Base-by-base conservation (phyloP, 2,888 invertebrate species). In the Apodemia hepburni region DNA sequence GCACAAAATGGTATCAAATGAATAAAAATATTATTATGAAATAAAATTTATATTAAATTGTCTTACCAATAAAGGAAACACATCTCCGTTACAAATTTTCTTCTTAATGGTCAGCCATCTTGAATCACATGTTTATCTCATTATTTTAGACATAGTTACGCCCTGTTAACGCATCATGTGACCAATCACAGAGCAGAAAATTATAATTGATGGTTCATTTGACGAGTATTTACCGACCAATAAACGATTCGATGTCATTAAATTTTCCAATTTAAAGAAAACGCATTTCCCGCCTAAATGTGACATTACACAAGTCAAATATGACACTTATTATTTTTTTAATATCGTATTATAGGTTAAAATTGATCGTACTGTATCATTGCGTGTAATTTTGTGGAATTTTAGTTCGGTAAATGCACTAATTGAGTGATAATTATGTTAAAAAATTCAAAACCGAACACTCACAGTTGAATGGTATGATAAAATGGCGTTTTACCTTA, bases 91-190 rank as follows among this genome's bases (percentile, higher is more conserved):
- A 67, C 68, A 62, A 71, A 69, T 78, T 80, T 79, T 74, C 76
- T 69, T 71, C 77, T 79, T 81, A 79, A 73, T 72, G 71, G 69
- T 75, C 79, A 64, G 88, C 90, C 90, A 90, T 90, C 76, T 90
- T 90, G 83, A 71, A 83, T 90, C 90, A 90, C 90, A 83, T 89
- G 87, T 81, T 81, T 77, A 80, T 82, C 78, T 81, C 75, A 74
- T 77, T 77, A 77, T 73, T 73, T 77, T 78, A 70, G 69, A 67
- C 76, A 71, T 71, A 73, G 72, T 70, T 71, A 78, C 78, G 77
- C 76, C 77, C 78, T 76, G 73, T 73, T 72, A 70, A 64, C 47
- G 59, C 62, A 69, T 81, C 86, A 84, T 87, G 82, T 87, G 89
- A 89, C 88, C 86, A 87, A 86, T 85, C 85, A 86, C 82, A 79